Conservation (phyloP, 1,140 invertebrate species). For the Drosophila kurseongensis region DNA sequence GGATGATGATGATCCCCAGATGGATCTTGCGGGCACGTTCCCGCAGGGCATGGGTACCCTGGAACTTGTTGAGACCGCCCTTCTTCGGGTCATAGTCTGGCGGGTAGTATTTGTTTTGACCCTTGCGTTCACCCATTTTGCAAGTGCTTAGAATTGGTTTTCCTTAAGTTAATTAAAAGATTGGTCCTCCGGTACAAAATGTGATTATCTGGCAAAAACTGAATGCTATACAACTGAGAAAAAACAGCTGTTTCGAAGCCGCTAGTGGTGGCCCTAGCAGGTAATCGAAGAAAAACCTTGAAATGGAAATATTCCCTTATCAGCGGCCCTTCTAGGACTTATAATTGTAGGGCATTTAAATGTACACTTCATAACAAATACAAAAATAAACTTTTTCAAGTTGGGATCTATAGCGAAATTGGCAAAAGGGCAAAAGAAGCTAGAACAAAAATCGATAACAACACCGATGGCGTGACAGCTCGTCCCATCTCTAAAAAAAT, state of each 20-base stretch:
- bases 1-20: conserved; percentile 98
- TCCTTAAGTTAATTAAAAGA: background rate
- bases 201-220: background rate
- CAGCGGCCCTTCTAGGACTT: no score
- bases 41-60: conserved; percentile 97
- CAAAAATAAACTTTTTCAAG: no score
- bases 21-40: conserved; percentile 97
- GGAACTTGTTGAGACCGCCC: conserved; percentile 96
- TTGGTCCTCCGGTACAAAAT: background rate
- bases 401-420: no score
- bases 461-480: conserved; percentile 1
- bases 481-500: conserved; percentile 25
- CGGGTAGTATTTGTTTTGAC: conserved; percentile 98
- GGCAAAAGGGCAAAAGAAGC: background rate
- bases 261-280: background rate
- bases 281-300: no score
- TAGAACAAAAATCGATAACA: background rate
- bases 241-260: conserved; percentile 6
- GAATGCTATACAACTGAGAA: background rate
- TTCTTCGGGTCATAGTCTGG: conserved; percentile 97
- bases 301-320: no score
- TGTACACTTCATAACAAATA: no score
- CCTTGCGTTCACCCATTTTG: conserved; percentile 98
- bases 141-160: background rate
- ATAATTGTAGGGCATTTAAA: no score